These are phyloP conservation scores for Thryonomys swinderianus DNA, from an alignment of 2,113 vertebrate genomes.

Conservation along the genomic window DNA sequence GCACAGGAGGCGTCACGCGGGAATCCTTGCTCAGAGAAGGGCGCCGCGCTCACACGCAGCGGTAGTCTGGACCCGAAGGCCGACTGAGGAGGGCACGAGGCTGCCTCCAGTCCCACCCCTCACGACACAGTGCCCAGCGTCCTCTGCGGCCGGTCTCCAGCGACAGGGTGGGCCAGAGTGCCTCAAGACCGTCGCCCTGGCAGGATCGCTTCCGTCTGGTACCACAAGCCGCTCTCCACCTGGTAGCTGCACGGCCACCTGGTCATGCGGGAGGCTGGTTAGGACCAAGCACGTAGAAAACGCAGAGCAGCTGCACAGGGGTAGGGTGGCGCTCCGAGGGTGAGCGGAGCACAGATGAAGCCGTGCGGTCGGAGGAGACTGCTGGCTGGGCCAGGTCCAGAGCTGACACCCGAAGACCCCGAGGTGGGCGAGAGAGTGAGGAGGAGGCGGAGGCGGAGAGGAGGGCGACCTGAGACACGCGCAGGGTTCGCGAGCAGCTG, in stretches of 20 bases:
- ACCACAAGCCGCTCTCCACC: background rate
- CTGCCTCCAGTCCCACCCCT: background rate
- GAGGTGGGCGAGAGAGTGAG: no score
- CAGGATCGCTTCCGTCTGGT: rapidly evolving
- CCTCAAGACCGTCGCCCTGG: background rate
- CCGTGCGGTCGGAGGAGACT: no score
- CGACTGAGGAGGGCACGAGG: background rate
- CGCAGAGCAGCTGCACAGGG: conserved; percentile 51
- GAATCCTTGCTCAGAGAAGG: rapidly evolving
- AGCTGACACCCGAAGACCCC: no score
- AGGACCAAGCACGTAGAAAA: background rate
- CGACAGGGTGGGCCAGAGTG: rapidly evolving
- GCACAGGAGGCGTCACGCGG: rapidly evolving
- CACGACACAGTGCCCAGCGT: background rate
- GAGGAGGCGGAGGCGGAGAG: no score
- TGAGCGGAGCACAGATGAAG: no score
- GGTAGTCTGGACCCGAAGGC: rapidly evolving
- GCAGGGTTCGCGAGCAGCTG: no score
- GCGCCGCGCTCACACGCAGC: background rate
- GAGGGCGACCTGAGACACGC: no score
- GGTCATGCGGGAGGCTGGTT: background rate
- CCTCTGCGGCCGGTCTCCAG: background rate
- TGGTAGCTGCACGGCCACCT: no score
- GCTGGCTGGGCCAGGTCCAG: no score
- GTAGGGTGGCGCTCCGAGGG: no score